Base-by-base conservation (phyloP, 2,797 vertebrate species). In the Hafferia zeledoni region DNA sequence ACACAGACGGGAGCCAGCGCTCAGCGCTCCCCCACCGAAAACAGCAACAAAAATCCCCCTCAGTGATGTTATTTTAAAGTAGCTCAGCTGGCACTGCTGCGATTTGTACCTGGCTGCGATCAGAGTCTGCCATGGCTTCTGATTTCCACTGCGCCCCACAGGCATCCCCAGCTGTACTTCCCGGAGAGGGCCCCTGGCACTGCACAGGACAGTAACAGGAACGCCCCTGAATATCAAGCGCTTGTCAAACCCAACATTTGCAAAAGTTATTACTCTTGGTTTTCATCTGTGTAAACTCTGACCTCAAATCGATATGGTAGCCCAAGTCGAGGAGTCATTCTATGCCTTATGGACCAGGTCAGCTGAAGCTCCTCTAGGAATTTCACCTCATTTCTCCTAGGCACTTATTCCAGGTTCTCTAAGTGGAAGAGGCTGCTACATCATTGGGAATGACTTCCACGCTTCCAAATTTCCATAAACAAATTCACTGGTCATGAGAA, bases 201-300 rank as follows among this genome's bases (percentile, higher is more conserved):
- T 5, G 13, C n/a, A 15, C 49, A 9, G 46, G 2, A 3, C 65
- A 8, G 39, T 7, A 3, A 31, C 41, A 10, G 18, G 10, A 52
- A 8, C 44, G 19, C 18, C 52, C 44, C 2, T 9, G 13, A 13
- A 2, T 4, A 4, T 1, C 4, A 16, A 24, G 37, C 6, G 0
- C 44, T 13, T 14, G 11, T 41, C 35, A 46, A 28, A 49, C 4
- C 7, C 17, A 10, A 1, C 23, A 1, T 13, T 11, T n/a, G 64
- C 31, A 25, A 3, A 53, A 28, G 37, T 9, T 47, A 9, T 49
- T 60, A 31, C 11, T 13, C 16, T 13, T 11, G 46, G 19, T 9
- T 76, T 47, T 78, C 74, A 31, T 35, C 53, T 4, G 6, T 6
- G 31, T 18, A 7, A 52, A 10, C 27, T 35, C 8, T 35, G 46